Base-by-base conservation (phyloP, 2,797 vertebrate genomes). In the Cyclopterus lumpus region DNA sequence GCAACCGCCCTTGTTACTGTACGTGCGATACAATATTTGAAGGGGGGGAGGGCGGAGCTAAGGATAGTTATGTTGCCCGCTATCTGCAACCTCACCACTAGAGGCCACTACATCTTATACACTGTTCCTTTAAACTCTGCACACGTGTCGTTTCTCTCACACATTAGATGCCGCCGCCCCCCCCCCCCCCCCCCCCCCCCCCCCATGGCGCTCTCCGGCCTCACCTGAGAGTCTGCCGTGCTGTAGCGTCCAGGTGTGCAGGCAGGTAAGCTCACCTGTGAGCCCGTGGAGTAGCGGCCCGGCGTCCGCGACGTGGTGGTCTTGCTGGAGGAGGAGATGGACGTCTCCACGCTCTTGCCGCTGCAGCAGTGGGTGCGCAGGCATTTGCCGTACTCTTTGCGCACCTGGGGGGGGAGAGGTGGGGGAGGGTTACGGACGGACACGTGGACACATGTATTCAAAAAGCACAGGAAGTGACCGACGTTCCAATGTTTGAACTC, bases 381-480 rank as follows among this genome's bases (percentile, higher is more conserved):
- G 81, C 98, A 99, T 94, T 98, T 98, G 65, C 98, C 98, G 2
- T 99, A 99, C 85, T 99, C 98, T 92, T 99, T 99, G 24, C 98
- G 96, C 77, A 99, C 98, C 98, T 99, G 38, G n/a, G 10, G 14
- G 20, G n/a, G 14, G 42, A 3, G 46, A 28, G 34, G 53, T 1
- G 30, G 61, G 60, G 51, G 6, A 26, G 8, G 34, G 24, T 64
- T 67, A 75, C 6, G 49, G 49, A 60, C 26, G 15, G 36, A 64
- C 36, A 54, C 16, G 14, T 30, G 3, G 34, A 18, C 38, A 61
- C 26, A 44, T 32, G 9, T 32, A 38, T 44, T 28, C 6, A 26
- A 64, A 18, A 36, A 62, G 42, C 16, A 28, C 8, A 36, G 34
- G 32, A 67, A 24, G 0, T 73, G 62, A 77, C 6, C 30, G 42